Conservation (phyloP, 2,113 vertebrate genomes). For the Epinephelus fuscoguttatus region DNA sequence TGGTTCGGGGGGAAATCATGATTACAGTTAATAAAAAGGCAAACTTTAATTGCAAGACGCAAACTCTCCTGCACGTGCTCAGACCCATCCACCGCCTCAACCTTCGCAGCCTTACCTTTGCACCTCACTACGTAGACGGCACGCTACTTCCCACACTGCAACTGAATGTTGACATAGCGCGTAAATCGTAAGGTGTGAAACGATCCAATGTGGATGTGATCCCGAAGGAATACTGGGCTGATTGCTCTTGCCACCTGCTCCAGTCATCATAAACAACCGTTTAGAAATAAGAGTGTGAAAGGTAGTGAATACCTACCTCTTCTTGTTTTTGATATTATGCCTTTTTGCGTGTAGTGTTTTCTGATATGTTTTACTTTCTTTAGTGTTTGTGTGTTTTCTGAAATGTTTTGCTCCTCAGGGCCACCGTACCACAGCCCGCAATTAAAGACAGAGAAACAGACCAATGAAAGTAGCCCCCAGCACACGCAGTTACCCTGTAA, state of each 20-base stretch:
- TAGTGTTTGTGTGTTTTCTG: neutral
- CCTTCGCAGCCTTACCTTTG: neutral
- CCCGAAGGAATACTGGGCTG: neutral
- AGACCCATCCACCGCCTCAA: neutral
- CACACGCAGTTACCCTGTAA: slow-evolving; percentile 73
- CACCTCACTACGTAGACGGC: neutral
- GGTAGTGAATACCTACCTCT: too few relatives aligned
- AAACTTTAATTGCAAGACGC: neutral
- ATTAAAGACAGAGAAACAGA: slow-evolving; percentile 72
- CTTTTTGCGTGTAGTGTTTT: neutral
- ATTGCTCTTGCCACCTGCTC: neutral
- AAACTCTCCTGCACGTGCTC: neutral
- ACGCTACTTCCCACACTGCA: too few relatives aligned
- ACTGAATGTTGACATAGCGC: neutral
- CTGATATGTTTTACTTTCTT: neutral
- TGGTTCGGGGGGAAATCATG: neutral
- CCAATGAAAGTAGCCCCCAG: slow-evolving; percentile 59
- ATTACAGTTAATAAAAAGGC: neutral
- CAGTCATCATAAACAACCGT: neutral
- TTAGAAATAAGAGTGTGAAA: neutral
- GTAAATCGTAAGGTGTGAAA: neutral
- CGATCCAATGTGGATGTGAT: slow-evolving; percentile 11
- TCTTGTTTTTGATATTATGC: neutral
- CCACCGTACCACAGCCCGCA: slow-evolving; percentile 29
- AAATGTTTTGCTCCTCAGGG: slow-evolving; percentile 33